phyloP scores from a whole-genome alignment of 2,797 vertebrate genomes.

The Potorous gilbertii region DNA sequence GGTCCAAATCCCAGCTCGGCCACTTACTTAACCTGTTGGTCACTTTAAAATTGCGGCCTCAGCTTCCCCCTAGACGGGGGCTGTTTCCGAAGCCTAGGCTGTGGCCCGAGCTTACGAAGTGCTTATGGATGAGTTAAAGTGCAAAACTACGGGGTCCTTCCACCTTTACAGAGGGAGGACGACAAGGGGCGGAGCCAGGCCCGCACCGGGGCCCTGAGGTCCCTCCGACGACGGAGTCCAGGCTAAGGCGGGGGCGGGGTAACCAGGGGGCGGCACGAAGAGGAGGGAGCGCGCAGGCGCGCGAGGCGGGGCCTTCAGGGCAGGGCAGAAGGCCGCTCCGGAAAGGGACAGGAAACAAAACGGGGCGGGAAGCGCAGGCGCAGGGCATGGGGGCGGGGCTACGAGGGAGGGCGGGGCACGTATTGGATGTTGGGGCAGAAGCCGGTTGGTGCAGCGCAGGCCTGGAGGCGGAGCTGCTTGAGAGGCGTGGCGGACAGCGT shows the following conservation, averaged over 20 bases:
- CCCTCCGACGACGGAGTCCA: neutral
- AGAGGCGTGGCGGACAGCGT: neutral
- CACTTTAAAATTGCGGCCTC: neutral
- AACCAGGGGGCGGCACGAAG: neutral
- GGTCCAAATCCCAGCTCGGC: too few relatives aligned
- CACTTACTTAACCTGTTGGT: neutral
- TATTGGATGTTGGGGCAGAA: neutral
- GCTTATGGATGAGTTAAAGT: neutral
- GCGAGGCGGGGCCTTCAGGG: neutral
- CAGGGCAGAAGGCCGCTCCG: too few relatives aligned
- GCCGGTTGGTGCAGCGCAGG: accelerated
- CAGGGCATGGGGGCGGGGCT: accelerated
- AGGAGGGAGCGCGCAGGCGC: neutral
- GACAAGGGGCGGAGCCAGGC: too few relatives aligned
- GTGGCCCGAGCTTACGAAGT: accelerated
- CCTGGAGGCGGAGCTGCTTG: too few relatives aligned
- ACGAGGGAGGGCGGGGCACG: neutral
- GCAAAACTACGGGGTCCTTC: neutral
- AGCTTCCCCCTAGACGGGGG: too few relatives aligned
- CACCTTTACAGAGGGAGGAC: neutral
- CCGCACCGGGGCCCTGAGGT: neutral
- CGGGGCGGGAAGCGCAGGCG: accelerated
- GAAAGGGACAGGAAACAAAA: neutral
- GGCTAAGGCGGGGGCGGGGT: neutral
- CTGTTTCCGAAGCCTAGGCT: too few relatives aligned